Evolutionary conservation across 2,888 invertebrate species (phyloP), one percentile per base, ranked within the genome.

Genomic region (Hybos culiciformis): DNA sequence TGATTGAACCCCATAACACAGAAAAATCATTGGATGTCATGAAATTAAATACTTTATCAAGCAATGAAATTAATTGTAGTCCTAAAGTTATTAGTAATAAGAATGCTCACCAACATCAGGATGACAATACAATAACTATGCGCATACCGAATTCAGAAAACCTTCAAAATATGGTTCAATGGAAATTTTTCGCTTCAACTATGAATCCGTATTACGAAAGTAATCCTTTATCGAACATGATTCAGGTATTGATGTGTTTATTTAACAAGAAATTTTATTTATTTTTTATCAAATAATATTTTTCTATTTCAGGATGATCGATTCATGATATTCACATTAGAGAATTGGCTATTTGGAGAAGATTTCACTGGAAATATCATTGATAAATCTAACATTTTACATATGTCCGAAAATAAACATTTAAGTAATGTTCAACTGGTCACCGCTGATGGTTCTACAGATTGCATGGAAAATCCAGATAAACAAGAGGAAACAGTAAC

Each of bases 391-490:
- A 91, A 91, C 61, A 73, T 87, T 26, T 66, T 75, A 46, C 66
- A 72, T 38, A 69, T 90, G 39, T 63, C 77, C 6, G 57, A 67
- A 6, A 66, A 67, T 42, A 55, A 66, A 32, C 51, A 53, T 2
- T 61, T 72, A 15, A 71, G 72, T 29, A 56, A 82, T 73, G 73
- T 78, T 3, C 57, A 75, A 46, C 60, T 85, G 14, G 78, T 94
- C 24, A 94, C 94, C 5, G 92, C 92, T 1, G 96, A 96, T 71
- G 96, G 96, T 2, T 92, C 93, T 54, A 77, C 93, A 23, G 84
- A 93, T 61, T 96, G 94, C 57, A 77, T 82, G 49, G 74, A 76
- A 42, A 73, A 78, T 55, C 94, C 94, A 1, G 87, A 80, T 29
- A 83, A 85, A 51, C 96, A 96, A 62, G 96, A 96, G 58, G 70